A percentile compares a stretch with the other conserved stretches of the same genome.
These are phyloP conservation scores for Andrena cerasifolii DNA, from an alignment of 1,140 invertebrate genomes.

Conservation along the genomic window DNA sequence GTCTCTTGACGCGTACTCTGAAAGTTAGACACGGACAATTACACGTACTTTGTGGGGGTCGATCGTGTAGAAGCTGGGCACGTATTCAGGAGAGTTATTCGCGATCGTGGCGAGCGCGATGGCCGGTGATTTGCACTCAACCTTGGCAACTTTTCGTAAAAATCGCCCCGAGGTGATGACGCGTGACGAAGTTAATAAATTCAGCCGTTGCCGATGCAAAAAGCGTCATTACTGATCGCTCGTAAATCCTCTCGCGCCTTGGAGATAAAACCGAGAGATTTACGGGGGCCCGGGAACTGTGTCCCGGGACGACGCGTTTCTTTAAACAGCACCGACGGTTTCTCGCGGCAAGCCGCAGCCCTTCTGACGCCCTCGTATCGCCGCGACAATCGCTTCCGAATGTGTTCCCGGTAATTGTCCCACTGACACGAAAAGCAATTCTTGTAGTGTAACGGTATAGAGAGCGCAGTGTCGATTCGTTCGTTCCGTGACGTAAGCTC, in stretches of 20 bases:
- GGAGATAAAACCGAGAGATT: background rate
- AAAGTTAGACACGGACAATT: constrained; percentile 14
- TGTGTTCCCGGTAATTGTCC: constrained; percentile 48
- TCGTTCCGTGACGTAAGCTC: constrained; percentile 53
- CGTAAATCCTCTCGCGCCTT: constrained; percentile 7
- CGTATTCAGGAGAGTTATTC: background rate
- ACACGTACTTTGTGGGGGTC: background rate
- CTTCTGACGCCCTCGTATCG: background rate
- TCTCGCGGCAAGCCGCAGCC: background rate
- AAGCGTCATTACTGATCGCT: constrained; percentile 32
- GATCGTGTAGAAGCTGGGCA: background rate
- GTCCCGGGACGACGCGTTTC: background rate
- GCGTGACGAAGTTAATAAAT: constrained; percentile 73
- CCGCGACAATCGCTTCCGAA: constrained; percentile 12
- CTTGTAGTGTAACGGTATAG: constrained; percentile 35
- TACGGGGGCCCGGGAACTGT: background rate
- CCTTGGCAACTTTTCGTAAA: constrained; percentile 45
- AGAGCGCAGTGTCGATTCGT: constrained; percentile 42
- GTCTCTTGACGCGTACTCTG: too few species aligned
- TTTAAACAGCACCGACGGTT: constrained; percentile 9
- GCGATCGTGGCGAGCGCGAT: background rate
- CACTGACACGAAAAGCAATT: constrained; percentile 53
- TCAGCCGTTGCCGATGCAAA: constrained; percentile 31
- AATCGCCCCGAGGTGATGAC: constrained; percentile 62
- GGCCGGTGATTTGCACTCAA: constrained; percentile 34